A percentile compares a stretch with the other conserved stretches of the same genome.
phyloP scores from a whole-genome alignment of 2,888 invertebrate genomes.

The Drosophila nigricruria region DNA sequence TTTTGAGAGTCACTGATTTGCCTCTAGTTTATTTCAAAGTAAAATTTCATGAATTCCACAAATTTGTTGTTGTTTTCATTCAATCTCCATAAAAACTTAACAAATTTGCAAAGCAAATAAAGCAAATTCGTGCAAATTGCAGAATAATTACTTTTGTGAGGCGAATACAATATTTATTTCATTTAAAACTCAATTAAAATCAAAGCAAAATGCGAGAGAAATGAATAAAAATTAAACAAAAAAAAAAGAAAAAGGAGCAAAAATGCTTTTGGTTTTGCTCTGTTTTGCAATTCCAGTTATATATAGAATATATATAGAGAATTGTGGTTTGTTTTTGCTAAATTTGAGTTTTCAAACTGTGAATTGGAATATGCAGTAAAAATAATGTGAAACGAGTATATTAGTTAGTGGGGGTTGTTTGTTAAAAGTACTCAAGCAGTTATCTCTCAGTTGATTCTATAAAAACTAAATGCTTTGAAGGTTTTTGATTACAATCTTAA shows the following conservation, averaged over 20 bases:
- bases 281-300: background rate
- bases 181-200: constrained; percentile 5
- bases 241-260: background rate
- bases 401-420: background rate
- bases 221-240: background rate
- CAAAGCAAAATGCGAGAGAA: background rate
- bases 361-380: background rate
- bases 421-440: background rate
- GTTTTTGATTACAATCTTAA: background rate
- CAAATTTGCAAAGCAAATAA: background rate
- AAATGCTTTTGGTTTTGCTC: background rate
- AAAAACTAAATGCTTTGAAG: background rate
- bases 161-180: constrained; percentile 5
- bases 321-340: background rate
- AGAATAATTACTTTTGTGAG: constrained; percentile 2
- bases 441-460: background rate
- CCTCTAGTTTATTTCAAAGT: background rate
- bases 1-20: background rate
- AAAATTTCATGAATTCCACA: background rate
- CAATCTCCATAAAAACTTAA: background rate
- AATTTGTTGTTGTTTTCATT: background rate
- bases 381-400: no score
- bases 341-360: background rate
- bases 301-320: background rate
- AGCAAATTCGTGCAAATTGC: constrained; percentile 1